These are phyloP conservation scores for Drosophila formosana DNA, from an alignment of 2,888 invertebrate species.

Conservation along the genomic window DNA sequence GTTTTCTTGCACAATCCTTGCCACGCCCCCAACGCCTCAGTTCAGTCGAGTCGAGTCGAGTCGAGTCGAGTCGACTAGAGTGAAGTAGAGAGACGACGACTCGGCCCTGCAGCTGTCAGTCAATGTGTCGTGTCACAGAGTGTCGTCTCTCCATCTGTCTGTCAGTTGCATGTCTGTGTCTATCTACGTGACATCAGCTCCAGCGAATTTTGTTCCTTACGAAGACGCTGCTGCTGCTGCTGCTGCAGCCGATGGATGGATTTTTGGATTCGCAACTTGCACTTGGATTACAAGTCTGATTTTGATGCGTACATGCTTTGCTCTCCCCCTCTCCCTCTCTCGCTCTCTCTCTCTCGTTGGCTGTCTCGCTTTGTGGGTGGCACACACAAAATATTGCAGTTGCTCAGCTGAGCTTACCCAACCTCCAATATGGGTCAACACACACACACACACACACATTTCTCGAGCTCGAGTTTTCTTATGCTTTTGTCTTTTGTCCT, in stretches of 20 bases:
- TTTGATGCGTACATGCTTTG: constrained; percentile 79
- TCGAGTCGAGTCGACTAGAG: background rate
- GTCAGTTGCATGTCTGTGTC: constrained; percentile 83
- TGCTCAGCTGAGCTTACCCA: constrained; percentile 46
- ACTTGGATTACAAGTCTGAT: constrained; percentile 82
- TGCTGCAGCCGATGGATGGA: constrained; percentile 78
- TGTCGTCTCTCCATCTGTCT: constrained; percentile 83
- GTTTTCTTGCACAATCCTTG: constrained; percentile 74
- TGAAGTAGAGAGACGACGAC: constrained; percentile 8
- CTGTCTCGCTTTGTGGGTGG: constrained; percentile 19
- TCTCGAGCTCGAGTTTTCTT: constrained; percentile 70
- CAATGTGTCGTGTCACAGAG: constrained; percentile 82
- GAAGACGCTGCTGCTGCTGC: constrained; percentile 34
- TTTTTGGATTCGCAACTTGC: constrained; percentile 81
- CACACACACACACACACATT: constrained; percentile 14
- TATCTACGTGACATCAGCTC: constrained; percentile 82
- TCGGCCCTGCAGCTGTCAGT: constrained; percentile 81
- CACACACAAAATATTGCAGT: constrained; percentile 66
- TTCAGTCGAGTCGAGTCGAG: constrained; percentile 1
- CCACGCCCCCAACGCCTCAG: constrained; percentile 35
- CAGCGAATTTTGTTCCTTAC: constrained; percentile 62
- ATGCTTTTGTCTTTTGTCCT: constrained; percentile 81
- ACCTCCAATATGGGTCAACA: constrained; percentile 64
- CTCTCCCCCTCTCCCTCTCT: background rate
- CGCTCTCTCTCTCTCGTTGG: background rate